Conservation (phyloP, 2,797 vertebrate species). For the Centroberyx gerrardi region DNA sequence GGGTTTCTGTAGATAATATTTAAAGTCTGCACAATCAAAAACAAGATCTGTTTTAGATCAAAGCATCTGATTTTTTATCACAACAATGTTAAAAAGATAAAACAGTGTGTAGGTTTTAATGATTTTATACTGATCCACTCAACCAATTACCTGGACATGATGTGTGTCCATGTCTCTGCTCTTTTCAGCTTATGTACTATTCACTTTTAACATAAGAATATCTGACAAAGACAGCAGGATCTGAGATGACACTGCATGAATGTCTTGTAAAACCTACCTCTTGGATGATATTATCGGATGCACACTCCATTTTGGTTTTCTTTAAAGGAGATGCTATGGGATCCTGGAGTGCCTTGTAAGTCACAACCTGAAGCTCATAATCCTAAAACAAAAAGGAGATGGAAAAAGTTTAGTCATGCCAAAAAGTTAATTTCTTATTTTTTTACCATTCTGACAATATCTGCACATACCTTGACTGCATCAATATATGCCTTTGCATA, state of each 20-base stretch:
- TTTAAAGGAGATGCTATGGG: conserved; percentile 92
- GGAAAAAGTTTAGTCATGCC: neutral
- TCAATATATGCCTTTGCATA: conserved; percentile 95
- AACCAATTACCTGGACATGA: neutral
- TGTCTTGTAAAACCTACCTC: conserved; percentile 83
- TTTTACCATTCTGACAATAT: neutral
- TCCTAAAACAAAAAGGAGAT: conserved; percentile 81
- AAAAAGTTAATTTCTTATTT: neutral
- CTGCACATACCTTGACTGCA: conserved; percentile 90
- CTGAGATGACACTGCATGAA: neutral
- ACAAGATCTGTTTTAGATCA: neutral
- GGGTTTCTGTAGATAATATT: neutral
- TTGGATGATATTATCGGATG: conserved; percentile 93
- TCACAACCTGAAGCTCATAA: conserved; percentile 94
- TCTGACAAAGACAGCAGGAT: neutral
- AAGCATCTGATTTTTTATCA: neutral
- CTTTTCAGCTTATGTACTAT: neutral
- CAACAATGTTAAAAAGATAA: neutral
- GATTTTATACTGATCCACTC: neutral
- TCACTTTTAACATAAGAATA: neutral
- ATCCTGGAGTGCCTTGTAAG: conserved; percentile 94
- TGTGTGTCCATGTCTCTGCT: neutral
- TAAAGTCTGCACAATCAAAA: neutral
- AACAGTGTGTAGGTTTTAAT: neutral
- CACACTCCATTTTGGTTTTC: conserved; percentile 93